phyloP scores from a whole-genome alignment of 2,113 vertebrate genomes.

The Chionis minor region DNA sequence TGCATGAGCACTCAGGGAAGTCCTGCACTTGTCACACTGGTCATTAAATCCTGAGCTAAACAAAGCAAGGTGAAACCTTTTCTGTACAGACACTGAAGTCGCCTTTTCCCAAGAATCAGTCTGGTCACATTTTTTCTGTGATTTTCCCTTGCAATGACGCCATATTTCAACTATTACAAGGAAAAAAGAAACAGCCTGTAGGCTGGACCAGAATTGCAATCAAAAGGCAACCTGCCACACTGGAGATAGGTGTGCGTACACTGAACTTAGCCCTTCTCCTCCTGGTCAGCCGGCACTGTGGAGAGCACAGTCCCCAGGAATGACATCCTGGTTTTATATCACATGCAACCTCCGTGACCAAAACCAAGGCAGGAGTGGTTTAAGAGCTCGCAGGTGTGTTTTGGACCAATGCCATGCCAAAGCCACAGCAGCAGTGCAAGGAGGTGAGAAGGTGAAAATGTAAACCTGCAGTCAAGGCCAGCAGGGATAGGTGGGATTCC shows the following conservation, averaged over 20 bases:
- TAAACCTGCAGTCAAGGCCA: neutral
- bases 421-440: neutral
- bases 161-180: neutral
- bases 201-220: neutral
- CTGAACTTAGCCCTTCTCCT: neutral
- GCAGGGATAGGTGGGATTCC: neutral
- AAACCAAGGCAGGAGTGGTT: neutral
- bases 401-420: neutral
- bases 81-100: neutral
- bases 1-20: neutral
- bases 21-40: neutral
- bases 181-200: neutral
- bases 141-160: neutral
- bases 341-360: neutral
- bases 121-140: neutral
- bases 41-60: neutral
- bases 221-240: neutral
- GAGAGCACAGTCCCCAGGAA: neutral
- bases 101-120: neutral
- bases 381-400: neutral
- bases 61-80: neutral
- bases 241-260: rapidly evolving
- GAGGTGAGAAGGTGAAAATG: neutral
- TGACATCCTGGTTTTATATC: neutral
- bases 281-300: neutral